Conservation (phyloP, 2,888 invertebrate species). For the Harpagoxenus sublaevis region DNA sequence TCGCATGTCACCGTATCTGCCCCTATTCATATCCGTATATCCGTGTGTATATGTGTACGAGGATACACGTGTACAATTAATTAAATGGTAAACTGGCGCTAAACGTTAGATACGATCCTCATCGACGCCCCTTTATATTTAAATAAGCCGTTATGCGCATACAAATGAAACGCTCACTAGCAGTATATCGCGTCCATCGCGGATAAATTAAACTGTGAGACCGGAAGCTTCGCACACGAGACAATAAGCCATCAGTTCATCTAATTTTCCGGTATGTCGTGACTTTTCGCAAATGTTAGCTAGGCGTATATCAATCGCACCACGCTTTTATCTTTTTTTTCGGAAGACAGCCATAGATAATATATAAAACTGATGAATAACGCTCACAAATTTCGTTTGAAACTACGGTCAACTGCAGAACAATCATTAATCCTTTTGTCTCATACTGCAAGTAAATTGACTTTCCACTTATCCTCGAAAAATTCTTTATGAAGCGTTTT, state of each 20-base stretch:
- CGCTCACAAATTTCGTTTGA: background rate
- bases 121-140: conserved; percentile 69
- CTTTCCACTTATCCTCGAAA: background rate
- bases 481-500: background rate
- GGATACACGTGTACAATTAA: conserved; percentile 50
- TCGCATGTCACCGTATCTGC: background rate
- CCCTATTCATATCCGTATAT: background rate
- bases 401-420: background rate
- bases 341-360: background rate
- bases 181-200: conserved; percentile 40
- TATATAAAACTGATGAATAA: background rate
- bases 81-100: conserved; percentile 57
- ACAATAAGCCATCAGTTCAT: background rate
- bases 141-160: conserved; percentile 68
- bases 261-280: conserved; percentile 12
- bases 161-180: conserved; percentile 67
- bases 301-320: background rate
- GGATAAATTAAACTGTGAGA: conserved; percentile 64
- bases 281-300: background rate
- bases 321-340: conserved; percentile 1
- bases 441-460: background rate
- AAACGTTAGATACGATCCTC: conserved; percentile 64
- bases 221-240: conserved; percentile 56
- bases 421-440: background rate
- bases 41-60: background rate